A percentile compares a stretch with the other conserved stretches of the same genome.
Conservation (phyloP, 2,113 vertebrate species). For the Eira barbara region DNA sequence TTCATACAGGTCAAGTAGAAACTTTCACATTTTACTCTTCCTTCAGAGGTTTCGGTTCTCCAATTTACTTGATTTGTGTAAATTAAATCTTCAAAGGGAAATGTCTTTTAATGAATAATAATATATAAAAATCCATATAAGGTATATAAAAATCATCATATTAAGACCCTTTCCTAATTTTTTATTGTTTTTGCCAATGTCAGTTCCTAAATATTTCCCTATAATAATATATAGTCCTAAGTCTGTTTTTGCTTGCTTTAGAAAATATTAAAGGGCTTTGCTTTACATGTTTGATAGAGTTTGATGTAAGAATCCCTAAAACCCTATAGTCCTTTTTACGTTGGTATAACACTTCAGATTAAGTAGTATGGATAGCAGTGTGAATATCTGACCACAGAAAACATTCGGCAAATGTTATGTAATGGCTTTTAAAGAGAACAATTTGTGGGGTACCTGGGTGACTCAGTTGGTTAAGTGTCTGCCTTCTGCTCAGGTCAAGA, state of each 20-base stretch:
- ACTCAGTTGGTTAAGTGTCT: no score
- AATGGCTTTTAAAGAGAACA: neutral
- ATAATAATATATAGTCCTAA: neutral
- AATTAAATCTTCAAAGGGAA: neutral
- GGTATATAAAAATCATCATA: neutral
- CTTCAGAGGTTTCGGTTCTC: neutral
- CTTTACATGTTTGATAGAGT: neutral
- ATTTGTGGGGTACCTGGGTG: neutral
- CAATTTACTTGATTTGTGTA: neutral
- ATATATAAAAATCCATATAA: neutral
- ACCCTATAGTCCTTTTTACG: neutral
- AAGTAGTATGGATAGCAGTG: neutral
- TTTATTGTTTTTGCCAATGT: neutral
- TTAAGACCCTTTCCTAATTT: neutral
- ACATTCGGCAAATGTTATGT: neutral
- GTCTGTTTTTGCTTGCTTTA: neutral
- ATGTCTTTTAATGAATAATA: neutral
- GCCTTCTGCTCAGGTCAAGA: no score
- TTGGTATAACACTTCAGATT: neutral
- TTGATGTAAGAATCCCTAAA: neutral
- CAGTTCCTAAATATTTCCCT: neutral
- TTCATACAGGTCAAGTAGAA: neutral
- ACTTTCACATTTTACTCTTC: neutral
- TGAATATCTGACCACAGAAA: conserved; percentile 1
- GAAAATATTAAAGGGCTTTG: neutral